Base-by-base conservation (phyloP, 2,113 vertebrate species). In the Heteronetta atricapilla region DNA sequence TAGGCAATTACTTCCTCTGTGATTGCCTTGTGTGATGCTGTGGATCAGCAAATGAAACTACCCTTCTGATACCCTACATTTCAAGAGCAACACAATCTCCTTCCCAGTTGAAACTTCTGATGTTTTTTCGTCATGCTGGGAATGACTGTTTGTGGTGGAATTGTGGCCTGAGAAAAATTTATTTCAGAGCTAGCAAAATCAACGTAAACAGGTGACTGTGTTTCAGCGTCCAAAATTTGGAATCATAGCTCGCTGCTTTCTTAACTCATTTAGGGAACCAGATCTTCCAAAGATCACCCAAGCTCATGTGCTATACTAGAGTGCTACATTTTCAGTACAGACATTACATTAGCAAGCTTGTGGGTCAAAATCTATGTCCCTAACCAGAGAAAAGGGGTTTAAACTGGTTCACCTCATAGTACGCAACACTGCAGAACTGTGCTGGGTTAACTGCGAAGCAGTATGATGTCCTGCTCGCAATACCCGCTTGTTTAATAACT, bases 91-190 rank as follows among this genome's bases (percentile, higher is more conserved):
- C 17, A 48, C 18, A 84, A 59, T 46, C 31, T 90, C 17, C 40
- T 88, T 90, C 89, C 58, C 68, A 74, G 44, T 79, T 75, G 89
- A 84, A 89, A 74, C 36, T 69, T 92, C 29, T 28, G 50, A 58
- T 69, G 1, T 36, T 60, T 62, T 89, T 48, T 78, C 80, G 68
- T 69, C 70, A 66, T 0, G 0, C 80, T 87, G 48, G 31, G 67
- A 86, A 74, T 40, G 46, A 79, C 58, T 53, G 18, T n/a, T 82
- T 83, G 79, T 2, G 5, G 68, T 74, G 52, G 64, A 86, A 85
- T 34, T 53, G 38, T 63, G 50, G 50, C 82, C 19, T 0, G 0
- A 91, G 63, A 58, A 84, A 91, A 84, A 84, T 79, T 66, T 90
- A 31, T 88, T 96, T 84, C 52, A 16, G 53, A 44, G 5, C 33